These are phyloP conservation scores for Conchocele bisecta DNA, from an alignment of 2,888 invertebrate species.

Conservation along the genomic window DNA sequence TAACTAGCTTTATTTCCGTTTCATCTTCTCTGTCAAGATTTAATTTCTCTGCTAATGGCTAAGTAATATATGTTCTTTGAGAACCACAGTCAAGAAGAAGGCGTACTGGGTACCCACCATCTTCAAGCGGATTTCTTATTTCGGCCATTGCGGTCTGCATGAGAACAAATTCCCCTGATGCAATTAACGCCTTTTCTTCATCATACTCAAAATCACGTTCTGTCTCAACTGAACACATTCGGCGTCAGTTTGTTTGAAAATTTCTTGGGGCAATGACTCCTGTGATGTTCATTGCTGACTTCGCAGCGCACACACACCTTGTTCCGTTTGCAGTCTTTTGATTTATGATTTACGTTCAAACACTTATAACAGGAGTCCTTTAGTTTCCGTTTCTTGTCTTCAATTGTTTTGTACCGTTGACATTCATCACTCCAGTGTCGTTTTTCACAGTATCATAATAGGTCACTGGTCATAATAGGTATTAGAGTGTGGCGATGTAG, in stretches of 20 bases:
- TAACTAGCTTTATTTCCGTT: slow-evolving; percentile 12
- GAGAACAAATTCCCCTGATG: slow-evolving; percentile 17
- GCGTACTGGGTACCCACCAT: neutral
- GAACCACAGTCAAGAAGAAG: slow-evolving; percentile 20
- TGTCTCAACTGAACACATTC: too few species aligned
- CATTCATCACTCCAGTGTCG: slow-evolving; percentile 18
- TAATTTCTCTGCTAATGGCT: slow-evolving; percentile 7
- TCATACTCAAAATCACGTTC: neutral
- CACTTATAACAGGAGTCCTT: slow-evolving; percentile 12
- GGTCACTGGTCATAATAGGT: slow-evolving; percentile 8
- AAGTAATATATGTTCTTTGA: slow-evolving; percentile 15
- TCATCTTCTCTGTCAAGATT: neutral
- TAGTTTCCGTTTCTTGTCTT: slow-evolving; percentile 1
- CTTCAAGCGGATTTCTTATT: neutral
- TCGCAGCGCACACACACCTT: slow-evolving; percentile 9
- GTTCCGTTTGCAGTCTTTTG: slow-evolving; percentile 4
- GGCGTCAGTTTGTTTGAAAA: too few species aligned
- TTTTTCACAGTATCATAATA: slow-evolving; percentile 12
- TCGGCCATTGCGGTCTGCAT: slow-evolving; percentile 21
- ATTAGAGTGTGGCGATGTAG: too few species aligned
- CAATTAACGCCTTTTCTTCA: slow-evolving; percentile 6
- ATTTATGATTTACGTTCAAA: slow-evolving; percentile 11
- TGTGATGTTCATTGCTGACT: slow-evolving; percentile 10
- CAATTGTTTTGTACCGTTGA: neutral
- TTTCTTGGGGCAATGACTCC: slow-evolving; percentile 16